Evolutionary conservation across 2,797 vertebrate species (phyloP), one percentile per base, ranked within the genome.

Genomic region (Acropternis orthonyx): DNA sequence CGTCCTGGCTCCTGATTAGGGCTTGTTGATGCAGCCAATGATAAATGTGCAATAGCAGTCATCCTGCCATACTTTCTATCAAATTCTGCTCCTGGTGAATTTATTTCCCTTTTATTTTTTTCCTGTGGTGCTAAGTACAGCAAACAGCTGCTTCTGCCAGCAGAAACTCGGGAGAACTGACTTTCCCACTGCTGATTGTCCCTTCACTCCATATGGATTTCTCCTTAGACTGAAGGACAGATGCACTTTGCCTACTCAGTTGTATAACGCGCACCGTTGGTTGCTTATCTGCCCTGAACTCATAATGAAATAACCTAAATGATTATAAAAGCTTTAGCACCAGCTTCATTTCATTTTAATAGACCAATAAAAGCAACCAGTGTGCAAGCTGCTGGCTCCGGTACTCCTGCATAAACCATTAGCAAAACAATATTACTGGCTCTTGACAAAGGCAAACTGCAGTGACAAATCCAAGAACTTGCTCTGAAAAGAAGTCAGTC

Each of bases 271-370:
- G 62, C 3, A 4, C 30, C 1, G 1, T 36, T 94, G 62, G 80
- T 95, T 91, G 72, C 87, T 76, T 77, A 87, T 80, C 52, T 76
- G 73, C 77, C 65, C 89, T 88, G 68, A 94, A 69, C 89, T 85
- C 62, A 16, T 75, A 72, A 87, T 77, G 59, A 83, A 94, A 86
- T 86, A 93, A 71, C 83, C 77, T 80, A 85, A 87, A 83, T 68
- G 56, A 93, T 94, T 92, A 91, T 85, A 85, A 96, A 95, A 95
- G 83, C 92, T 95, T 96, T 91, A 95, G 34, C 67, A 88, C 85
- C 65, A 85, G 71, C 85, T 94, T 94, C 37, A 66, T 93, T 95
- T 95, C 94, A 88, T 91, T 94, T 96, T 95, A 92, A 90, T 88
- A 92, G 87, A 69, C 67, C 74, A 81, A 49, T 95, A 95, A 97